Conservation (phyloP, 2,113 vertebrate species). For the Cettia cetti region DNA sequence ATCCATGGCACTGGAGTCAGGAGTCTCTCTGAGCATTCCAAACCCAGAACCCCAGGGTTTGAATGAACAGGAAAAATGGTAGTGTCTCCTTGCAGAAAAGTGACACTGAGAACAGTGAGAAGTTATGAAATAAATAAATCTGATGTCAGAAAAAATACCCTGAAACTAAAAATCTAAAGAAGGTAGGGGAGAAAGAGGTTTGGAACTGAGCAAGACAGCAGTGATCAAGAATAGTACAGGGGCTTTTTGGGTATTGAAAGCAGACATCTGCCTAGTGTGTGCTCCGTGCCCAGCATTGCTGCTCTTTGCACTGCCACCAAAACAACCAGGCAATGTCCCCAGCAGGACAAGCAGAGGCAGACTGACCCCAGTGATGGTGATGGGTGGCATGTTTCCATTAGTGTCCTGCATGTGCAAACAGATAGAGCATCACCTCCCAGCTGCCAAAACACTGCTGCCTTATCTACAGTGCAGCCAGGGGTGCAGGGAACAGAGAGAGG, state of each 20-base stretch:
- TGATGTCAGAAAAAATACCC: neutral
- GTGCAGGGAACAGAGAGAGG: neutral
- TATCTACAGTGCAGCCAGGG: neutral
- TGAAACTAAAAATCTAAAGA: neutral
- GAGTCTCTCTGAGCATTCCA: neutral
- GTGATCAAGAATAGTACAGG: neutral
- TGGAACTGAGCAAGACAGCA: accelerated
- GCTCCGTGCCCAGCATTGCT: accelerated
- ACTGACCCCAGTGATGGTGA: neutral
- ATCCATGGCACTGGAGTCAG: accelerated
- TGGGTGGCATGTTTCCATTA: neutral
- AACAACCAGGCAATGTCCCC: neutral
- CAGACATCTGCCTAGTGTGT: neutral
- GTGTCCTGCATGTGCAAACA: neutral
- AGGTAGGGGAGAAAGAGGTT: neutral
- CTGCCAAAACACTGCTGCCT: slow-evolving; percentile 45
- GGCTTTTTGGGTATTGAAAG: neutral
- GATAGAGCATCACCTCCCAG: slow-evolving; percentile 8
- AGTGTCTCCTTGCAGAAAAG: accelerated
- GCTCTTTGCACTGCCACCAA: neutral
- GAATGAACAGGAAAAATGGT: neutral
- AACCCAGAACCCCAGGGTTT: neutral
- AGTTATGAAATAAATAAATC: neutral
- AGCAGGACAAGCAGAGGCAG: neutral
- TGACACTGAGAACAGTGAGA: neutral